phyloP scores from a whole-genome alignment of 2,797 vertebrate species.

The Borostomias antarcticus region DNA sequence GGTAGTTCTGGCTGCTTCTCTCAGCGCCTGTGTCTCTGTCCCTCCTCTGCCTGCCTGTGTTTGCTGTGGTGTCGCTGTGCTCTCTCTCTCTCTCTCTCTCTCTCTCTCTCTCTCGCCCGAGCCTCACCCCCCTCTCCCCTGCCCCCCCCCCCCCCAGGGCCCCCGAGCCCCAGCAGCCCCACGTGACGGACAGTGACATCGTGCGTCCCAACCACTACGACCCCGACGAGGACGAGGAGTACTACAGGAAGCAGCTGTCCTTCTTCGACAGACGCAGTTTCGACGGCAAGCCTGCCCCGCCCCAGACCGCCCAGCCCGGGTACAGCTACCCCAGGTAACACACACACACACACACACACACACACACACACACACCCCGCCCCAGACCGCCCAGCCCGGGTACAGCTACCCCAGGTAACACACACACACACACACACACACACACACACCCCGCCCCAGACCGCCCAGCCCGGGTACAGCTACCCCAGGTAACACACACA shows the following conservation, averaged over 20 bases:
- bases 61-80: not conserved
- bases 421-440: no score
- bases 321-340: constrained; percentile 88
- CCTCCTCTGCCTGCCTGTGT: not conserved
- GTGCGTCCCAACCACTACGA: constrained; percentile 93
- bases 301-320: constrained; percentile 80
- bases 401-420: no score
- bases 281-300: constrained; percentile 78
- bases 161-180: constrained; percentile 90
- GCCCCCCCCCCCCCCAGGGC: constrained; percentile 69
- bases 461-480: no score
- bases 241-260: constrained; percentile 95
- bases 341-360: not conserved
- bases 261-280: constrained; percentile 89
- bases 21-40: not conserved
- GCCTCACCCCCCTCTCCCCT: no score
- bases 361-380: not conserved
- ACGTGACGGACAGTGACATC: constrained; percentile 86
- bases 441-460: no score
- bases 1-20: not conserved
- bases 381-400: no score
- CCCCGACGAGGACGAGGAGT: constrained; percentile 95
- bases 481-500: no score
- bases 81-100: not conserved
- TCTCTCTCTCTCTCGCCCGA: not conserved